Base-by-base conservation (phyloP, 2,113 vertebrate genomes). In the Poeciliopsis occidentalis region DNA sequence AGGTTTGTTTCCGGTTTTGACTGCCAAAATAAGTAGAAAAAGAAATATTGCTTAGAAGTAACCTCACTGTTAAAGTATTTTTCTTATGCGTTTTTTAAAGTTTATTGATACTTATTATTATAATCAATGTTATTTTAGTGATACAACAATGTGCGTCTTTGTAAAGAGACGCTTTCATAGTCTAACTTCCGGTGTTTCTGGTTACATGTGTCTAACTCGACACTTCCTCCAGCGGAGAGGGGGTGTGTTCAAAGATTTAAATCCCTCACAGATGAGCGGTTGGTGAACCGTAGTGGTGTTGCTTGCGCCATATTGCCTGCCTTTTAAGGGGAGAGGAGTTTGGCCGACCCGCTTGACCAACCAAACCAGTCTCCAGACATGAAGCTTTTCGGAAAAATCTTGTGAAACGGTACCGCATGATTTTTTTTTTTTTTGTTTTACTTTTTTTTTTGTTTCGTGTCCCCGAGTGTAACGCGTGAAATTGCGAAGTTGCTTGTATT, bases 221-320 rank as follows among this genome's bases (percentile, higher is more conserved):
- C 30, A 24, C 54, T 19, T 0, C 12, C 60, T 5, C 6, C 4
- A 0, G 60, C 15, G 0, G 22, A 17, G 44, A 79, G 64, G 88
- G 89, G 93, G 92, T 73, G 93, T 93, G 92, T 88, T 78, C 83
- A 81, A 73, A 83, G 73, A 89, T 94, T 94, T 92, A 93, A 93
- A 94, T 91, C 88, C 84, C 89, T 81, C 76, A 8, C 69, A 88
- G 92, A 93, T 94, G 93, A 92, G 92, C 65, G 91, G 47, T 77
- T 0, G 47, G 24, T 8, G 26, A n/a, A 75, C 76, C 64, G 74
- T 87, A 81, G 81, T 87, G 82, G 80, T 87, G 76, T 63, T 91
- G 85, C 75, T 76, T 92, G 87, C 93, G 93, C 92, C 93, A 94
- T 94, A 88, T 93, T 94, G 91, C 90, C 78, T 89, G 85, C 69